These are phyloP conservation scores for Latrodectus geometricus DNA, from an alignment of 1,140 invertebrate genomes.

Conservation along the genomic window DNA sequence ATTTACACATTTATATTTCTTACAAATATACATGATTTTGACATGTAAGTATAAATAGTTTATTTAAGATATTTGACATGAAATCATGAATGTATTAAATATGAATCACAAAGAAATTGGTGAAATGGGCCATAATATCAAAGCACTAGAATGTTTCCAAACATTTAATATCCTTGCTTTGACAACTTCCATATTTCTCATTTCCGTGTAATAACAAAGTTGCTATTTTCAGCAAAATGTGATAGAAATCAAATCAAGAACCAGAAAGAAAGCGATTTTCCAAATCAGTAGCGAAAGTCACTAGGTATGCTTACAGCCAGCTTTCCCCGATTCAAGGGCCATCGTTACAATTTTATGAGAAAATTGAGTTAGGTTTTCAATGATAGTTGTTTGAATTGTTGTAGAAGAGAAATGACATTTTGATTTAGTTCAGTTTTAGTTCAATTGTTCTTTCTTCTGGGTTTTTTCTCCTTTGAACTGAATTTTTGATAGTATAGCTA, in stretches of 20 bases:
- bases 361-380: constrained; percentile 35
- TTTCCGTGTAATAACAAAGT: constrained; percentile 39
- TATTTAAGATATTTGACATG: no score
- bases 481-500: no score
- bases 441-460: no score
- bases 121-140: neutral
- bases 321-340: constrained; percentile 5
- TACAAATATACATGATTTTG: no score
- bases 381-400: constrained; percentile 1
- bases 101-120: neutral
- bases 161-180: constrained; percentile 36
- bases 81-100: neutral
- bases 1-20: no score
- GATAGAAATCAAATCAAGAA: constrained; percentile 56
- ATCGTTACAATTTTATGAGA: constrained; percentile 3
- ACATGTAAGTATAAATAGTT: no score
- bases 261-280: constrained; percentile 29
- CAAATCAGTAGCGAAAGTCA: constrained; percentile 32
- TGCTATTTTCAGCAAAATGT: constrained; percentile 40
- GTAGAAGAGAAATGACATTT: neutral
- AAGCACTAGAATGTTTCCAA: neutral
- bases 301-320: constrained; percentile 8
- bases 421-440: no score
- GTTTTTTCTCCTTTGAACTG: no score
- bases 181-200: constrained; percentile 55